Base-by-base conservation (phyloP, 2,888 invertebrate species). In the Lamproptera curius region DNA sequence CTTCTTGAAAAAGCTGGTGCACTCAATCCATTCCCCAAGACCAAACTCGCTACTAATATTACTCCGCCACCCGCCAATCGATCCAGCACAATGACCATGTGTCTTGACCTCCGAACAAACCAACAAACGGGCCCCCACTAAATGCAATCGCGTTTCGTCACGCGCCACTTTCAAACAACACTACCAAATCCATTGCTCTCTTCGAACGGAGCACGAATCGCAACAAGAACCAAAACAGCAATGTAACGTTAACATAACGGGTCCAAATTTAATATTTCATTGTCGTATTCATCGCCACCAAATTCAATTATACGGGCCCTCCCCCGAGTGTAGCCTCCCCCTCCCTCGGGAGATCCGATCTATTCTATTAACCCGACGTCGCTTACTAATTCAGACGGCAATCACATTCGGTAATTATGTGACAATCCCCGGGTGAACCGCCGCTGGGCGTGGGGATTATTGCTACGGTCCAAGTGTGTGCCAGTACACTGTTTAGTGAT, bases 231-330 rank as follows among this genome's bases (percentile, higher is more conserved):
- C 16, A 14, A 31, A 3, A 23, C 35, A 34, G 51, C 44, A 49
- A 49, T 50, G 58, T 55, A 49, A 47, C 46, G 45, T 42, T 55
- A 57, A 58, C 55, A 58, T 60, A 60, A 66, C 62, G 67, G 76
- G 61, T 72, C 70, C 65, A 77, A 79, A 80, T 83, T 83, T 82
- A 83, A 84, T 83, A 84, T 82, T 84, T 83, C 81, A 83, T 78
- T 83, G 81, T 79, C 65, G 78, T 79, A 83, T 83, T 84, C 82
- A 83, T 83, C 80, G 83, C 76, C 73, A 69, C 73, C 78, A 76
- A 84, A 83, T 84, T 85, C 81, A 84, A 85, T 85, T 85, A 84
- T 79, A 65, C 61, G 63, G 52, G 53, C 67, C 72, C 68, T 69
- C 68, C 41, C 51, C 55, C 63, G 58, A 46, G 49, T 37, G 41